Conservation (phyloP, 2,797 vertebrate species). For the Sylvilagus floridanus region DNA sequence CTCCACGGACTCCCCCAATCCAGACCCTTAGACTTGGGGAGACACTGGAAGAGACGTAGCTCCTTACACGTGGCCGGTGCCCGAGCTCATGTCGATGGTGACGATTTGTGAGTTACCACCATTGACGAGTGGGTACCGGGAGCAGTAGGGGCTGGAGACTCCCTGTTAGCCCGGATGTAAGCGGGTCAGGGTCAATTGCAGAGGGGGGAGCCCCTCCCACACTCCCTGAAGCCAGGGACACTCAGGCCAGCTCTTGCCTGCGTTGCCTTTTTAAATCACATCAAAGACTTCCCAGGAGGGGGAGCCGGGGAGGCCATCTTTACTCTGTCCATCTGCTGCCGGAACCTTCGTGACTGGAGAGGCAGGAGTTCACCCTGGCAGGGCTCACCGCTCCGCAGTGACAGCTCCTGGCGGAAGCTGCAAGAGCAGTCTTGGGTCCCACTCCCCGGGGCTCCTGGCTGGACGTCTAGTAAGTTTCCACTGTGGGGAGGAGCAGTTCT, state of each 20-base stretch:
- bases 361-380: neutral
- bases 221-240: neutral
- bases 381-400: neutral
- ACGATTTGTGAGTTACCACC: neutral
- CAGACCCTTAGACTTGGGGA: neutral
- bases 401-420: neutral
- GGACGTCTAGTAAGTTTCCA: neutral
- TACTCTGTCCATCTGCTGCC: neutral
- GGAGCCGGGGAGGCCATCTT: neutral
- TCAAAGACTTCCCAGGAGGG: neutral
- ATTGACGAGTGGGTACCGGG: neutral
- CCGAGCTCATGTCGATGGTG: neutral
- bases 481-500: neutral
- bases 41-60: neutral
- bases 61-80: neutral
- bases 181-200: neutral
- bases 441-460: neutral
- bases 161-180: neutral
- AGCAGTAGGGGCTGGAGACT: neutral
- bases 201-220: neutral
- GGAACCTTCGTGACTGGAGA: neutral
- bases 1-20: neutral
- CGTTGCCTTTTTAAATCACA: neutral
- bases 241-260: neutral
- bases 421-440: neutral